Percentiles rank a stretch among this genome's conserved stretches.
phyloP scores from a whole-genome alignment of 2,797 vertebrate species.

The Gallinago nigripennis region DNA sequence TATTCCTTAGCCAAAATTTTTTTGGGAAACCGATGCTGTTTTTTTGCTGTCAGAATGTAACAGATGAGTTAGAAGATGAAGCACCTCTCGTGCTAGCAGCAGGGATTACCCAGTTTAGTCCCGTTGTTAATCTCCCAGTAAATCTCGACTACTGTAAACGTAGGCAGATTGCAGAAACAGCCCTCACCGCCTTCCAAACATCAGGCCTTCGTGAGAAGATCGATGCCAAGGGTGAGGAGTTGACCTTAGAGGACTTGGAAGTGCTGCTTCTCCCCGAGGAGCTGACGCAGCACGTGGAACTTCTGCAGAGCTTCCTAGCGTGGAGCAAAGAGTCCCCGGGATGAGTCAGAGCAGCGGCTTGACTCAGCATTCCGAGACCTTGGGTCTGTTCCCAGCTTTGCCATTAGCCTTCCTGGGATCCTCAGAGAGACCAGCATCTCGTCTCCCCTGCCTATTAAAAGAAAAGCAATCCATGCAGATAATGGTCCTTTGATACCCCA shows the following conservation, averaged over 20 bases:
- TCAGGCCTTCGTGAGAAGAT: neutral
- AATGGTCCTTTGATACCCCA: neutral
- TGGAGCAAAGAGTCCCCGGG: neutral
- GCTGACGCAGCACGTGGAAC: neutral
- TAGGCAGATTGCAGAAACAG: neutral
- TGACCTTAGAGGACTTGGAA: neutral
- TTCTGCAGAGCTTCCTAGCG: neutral
- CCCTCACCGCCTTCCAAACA: neutral
- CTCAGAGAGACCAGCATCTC: neutral
- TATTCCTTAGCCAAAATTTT: neutral
- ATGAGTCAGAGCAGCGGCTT: conserved; percentile 5
- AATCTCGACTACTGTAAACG: neutral
- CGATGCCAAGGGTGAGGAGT: neutral
- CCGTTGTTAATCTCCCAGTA: neutral
- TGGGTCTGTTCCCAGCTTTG: neutral
- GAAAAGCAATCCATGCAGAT: neutral
- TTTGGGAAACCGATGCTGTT: neutral
- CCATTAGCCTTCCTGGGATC: neutral
- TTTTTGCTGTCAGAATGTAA: neutral
- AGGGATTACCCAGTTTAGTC: neutral
- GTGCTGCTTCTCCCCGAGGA: fast-evolving
- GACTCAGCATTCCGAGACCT: neutral
- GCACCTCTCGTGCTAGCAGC: neutral
- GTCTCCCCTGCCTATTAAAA: neutral
- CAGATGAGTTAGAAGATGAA: neutral